phyloP scores from a whole-genome alignment of 92 coral and sea anemone genomes.

The Umimayanthus chanpuru region DNA sequence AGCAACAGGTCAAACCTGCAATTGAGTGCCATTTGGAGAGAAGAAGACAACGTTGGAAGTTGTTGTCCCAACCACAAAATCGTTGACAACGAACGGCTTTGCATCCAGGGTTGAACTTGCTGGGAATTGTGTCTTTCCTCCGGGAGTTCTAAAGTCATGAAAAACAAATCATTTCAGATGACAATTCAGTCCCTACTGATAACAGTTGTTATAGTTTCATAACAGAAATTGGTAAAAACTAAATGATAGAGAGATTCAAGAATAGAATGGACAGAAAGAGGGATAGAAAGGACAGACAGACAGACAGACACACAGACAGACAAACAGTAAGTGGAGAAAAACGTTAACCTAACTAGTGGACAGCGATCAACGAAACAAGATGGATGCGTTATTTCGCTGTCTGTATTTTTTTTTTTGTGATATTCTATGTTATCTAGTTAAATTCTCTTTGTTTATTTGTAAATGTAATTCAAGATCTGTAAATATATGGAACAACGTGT shows the following conservation, averaged over 20 bases:
- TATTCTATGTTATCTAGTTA: too few relatives aligned
- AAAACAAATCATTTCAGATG: too few relatives aligned
- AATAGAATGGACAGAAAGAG: background rate
- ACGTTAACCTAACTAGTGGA: too few relatives aligned
- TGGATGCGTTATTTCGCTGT: too few relatives aligned
- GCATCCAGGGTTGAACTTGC: conserved; percentile 95
- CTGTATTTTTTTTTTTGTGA: too few relatives aligned
- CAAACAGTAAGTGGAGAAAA: background rate
- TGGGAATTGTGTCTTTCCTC: conserved; percentile 53
- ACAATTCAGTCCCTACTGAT: too few relatives aligned
- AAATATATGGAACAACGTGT: too few relatives aligned
- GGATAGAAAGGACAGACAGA: too few relatives aligned
- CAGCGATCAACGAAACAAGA: too few relatives aligned
- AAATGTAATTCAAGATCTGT: too few relatives aligned
- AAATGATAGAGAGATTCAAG: background rate
- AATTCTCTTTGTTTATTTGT: too few relatives aligned
- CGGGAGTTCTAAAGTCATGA: conserved; percentile 47
- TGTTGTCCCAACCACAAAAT: conserved; percentile 80
- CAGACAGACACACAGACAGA: background rate
- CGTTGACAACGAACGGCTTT: conserved; percentile 84
- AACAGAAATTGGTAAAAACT: background rate
- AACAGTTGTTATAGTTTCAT: background rate
- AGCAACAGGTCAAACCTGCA: conserved; percentile 61
- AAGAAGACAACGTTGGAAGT: conserved; percentile 88
- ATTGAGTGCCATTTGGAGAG: conserved; percentile 62